Conservation (phyloP, 2,888 invertebrate species). For the Nyleta sp. region DNA sequence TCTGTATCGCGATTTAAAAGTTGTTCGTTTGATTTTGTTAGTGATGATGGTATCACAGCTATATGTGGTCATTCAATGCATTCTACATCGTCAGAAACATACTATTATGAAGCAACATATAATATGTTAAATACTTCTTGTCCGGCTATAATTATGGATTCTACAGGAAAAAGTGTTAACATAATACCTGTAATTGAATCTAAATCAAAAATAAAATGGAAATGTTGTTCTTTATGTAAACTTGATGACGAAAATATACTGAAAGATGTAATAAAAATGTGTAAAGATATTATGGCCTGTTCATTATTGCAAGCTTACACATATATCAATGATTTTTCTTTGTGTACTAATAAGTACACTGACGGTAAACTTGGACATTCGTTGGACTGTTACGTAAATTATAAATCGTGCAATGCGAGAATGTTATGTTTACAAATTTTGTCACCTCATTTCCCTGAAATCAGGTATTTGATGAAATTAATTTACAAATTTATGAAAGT, state of each 20-base stretch:
- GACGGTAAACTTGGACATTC: conserved; percentile 6
- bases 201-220: not conserved
- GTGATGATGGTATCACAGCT: conserved; percentile 6
- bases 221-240: conserved; percentile 15
- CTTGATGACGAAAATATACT: not conserved
- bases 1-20: conserved; percentile 10
- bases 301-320: not conserved
- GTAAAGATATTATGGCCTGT: not conserved
- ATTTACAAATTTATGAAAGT: not conserved
- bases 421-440: conserved; percentile 15
- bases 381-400: conserved; percentile 2
- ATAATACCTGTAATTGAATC: not conserved
- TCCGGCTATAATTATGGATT: conserved; percentile 8
- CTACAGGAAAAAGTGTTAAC: not conserved
- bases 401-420: not conserved
- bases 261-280: not conserved
- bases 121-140: not conserved
- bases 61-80: conserved; percentile 28
- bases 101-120: conserved; percentile 24
- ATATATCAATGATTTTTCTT: not conserved
- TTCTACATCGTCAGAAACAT: conserved; percentile 9
- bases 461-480: not conserved
- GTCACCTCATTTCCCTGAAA: conserved; percentile 15
- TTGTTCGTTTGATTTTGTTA: conserved; percentile 1
- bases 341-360: not conserved